A percentile compares a stretch with the other conserved stretches of the same genome.
Evolutionary conservation across 2,113 vertebrate species (phyloP).

Genomic region (Ammospiza caudacuta): DNA sequence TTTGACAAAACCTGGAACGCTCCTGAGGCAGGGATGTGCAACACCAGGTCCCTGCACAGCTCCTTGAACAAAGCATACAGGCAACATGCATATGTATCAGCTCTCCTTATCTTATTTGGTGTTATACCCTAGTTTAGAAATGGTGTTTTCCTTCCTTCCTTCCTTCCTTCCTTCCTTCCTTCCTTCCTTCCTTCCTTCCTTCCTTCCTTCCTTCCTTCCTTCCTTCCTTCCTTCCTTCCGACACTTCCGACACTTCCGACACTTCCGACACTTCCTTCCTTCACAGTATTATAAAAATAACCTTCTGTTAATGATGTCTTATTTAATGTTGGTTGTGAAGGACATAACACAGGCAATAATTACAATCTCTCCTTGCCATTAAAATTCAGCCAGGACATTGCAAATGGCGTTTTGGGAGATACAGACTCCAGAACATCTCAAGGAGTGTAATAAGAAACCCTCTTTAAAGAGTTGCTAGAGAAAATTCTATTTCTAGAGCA

Average conservation of each 20-base stretch:
- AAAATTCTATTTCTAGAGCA: not conserved
- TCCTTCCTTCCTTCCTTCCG: not conserved
- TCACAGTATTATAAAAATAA: constrained; percentile 8
- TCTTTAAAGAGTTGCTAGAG: not conserved
- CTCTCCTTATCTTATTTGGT: not conserved
- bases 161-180: not conserved
- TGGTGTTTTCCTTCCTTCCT: not conserved
- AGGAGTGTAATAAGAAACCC: not conserved
- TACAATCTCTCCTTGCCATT: not conserved
- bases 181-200: too few species aligned
- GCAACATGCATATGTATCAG: constrained; percentile 26
- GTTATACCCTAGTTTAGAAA: not conserved
- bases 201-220: too few species aligned
- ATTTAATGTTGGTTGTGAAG: not conserved
- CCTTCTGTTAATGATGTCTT: not conserved
- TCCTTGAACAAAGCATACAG: not conserved
- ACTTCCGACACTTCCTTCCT: not conserved
- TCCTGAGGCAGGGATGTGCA: not conserved
- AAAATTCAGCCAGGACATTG: not conserved
- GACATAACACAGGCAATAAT: constrained; percentile 25
- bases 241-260: too few species aligned
- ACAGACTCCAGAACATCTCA: not conserved
- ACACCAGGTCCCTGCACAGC: not conserved
- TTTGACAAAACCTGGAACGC: not conserved
- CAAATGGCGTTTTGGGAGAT: not conserved